A percentile compares a stretch with the other conserved stretches of the same genome.
phyloP scores from a whole-genome alignment of 1,140 invertebrate species.

The Lanistes nyassanus region DNA sequence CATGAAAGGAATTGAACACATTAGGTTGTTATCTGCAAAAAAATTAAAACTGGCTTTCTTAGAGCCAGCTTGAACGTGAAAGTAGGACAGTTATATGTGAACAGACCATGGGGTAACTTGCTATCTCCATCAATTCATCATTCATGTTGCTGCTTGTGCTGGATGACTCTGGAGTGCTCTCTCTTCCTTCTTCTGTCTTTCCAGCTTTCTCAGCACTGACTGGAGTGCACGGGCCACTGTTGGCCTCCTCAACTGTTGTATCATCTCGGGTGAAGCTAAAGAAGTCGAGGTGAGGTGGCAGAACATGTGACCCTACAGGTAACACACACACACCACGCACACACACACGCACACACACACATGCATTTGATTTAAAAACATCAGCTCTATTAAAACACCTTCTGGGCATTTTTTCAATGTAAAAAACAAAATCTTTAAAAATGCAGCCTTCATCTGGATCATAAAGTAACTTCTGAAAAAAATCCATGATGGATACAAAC shows the following conservation, averaged over 20 bases:
- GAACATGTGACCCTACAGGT: constrained; percentile 77
- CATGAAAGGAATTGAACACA: too few relatives aligned
- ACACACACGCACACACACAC: not conserved
- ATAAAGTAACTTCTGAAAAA: not conserved
- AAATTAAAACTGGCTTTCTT: not conserved
- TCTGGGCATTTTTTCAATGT: not conserved
- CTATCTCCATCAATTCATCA: constrained; percentile 37
- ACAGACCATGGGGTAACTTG: constrained; percentile 2
- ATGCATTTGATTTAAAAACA: not conserved
- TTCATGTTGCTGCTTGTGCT: constrained; percentile 46
- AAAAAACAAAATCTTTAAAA: not conserved
- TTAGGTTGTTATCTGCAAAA: not conserved
- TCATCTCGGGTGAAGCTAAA: constrained; percentile 71
- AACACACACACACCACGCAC: not conserved
- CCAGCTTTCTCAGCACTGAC: constrained; percentile 40
- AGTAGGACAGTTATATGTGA: not conserved
- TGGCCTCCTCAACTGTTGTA: constrained; percentile 22
- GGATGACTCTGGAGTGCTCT: constrained; percentile 46
- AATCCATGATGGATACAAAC: constrained; percentile 63
- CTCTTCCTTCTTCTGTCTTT: constrained; percentile 38
- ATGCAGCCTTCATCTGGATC: not conserved
- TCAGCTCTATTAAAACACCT: too few relatives aligned
- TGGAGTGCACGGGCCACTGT: constrained; percentile 31
- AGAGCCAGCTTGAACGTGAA: not conserved
- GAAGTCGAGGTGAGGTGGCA: constrained; percentile 80